Evolutionary conservation across 2,888 invertebrate species (phyloP).

Genomic region (Acleris literana): DNA sequence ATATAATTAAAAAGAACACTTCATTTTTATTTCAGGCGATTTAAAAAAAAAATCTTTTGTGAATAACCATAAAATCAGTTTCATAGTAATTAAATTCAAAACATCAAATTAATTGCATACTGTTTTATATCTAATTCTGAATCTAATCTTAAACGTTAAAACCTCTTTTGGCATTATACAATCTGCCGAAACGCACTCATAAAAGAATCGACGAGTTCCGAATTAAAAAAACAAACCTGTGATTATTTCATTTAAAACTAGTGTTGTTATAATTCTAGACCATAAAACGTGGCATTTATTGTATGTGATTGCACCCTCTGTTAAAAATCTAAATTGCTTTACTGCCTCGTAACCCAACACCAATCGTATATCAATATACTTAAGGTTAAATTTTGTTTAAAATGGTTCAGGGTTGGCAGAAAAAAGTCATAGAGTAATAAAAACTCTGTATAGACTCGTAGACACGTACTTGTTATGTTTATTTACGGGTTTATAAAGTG

Average conservation of each 20-base stretch:
- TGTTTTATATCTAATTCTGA: too few species aligned
- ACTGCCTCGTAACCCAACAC: too few species aligned
- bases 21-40: too few species aligned
- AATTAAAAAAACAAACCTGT: conserved; percentile 8
- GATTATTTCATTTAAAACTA: conserved; percentile 25
- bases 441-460: conserved; percentile 13
- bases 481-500: conserved; percentile 18
- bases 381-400: not conserved
- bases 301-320: conserved; percentile 7
- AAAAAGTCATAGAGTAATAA: conserved; percentile 8
- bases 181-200: not conserved
- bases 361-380: too few species aligned
- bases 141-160: not conserved
- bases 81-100: too few species aligned
- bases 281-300: conserved; percentile 19
- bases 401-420: not conserved
- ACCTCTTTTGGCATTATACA: not conserved
- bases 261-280: conserved; percentile 28
- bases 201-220: not conserved
- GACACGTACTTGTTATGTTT: conserved; percentile 22
- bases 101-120: too few species aligned
- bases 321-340: conserved; percentile 17
- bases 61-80: too few species aligned
- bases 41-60: too few species aligned
- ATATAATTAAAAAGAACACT: too few species aligned